Base-by-base conservation (phyloP, 2,888 invertebrate genomes). In the Ichneumoninae sp. region DNA sequence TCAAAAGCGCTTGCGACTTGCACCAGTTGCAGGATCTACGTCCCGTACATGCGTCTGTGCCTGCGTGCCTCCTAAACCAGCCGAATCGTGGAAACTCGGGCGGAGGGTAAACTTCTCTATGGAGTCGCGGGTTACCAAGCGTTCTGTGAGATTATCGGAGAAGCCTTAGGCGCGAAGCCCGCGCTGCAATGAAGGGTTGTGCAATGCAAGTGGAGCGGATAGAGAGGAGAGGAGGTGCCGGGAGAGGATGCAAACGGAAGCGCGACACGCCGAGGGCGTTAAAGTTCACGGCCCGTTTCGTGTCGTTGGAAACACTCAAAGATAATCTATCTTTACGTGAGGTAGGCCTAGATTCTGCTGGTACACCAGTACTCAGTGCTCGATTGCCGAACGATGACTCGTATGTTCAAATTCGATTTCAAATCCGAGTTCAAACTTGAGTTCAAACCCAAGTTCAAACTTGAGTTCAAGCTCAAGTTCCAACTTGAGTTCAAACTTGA, bases 221-320 rank as follows among this genome's bases (percentile, higher is more conserved):
- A 52, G 52, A 70, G 57, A 33, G 33, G 54, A 66, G 30, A 57
- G 5, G 16, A 22, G 77, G 33, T 60, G 72, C 57, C 19, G 44
- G 62, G n/a, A 62, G 36, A 65, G n/a, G 40, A 69, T 40, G 70
- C 30, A 40, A 19, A 44, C 54, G 26, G 30, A 66, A 30, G 10
- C 70, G 52, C 36, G 68, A 70, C 77, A 80, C 65, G 80, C 80
- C 78, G 79, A 80, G 79, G 81, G 87, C 85, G 87, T 85, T 86
- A 86, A 84, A 86, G 86, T 87, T 87, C 87, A 86, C 86, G 86
- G 86, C 77, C 84, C 82, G 86, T 84, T 85, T 86, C 86, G 86
- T 85, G 87, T 86, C 84, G 85, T 85, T 86, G 84, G 70, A 76
- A 83, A 78, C 82, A 50, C 66, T 65, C 72, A 66, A 84, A 86